phyloP scores from a whole-genome alignment of 1,140 invertebrate species.

The Caerostris darwini region DNA sequence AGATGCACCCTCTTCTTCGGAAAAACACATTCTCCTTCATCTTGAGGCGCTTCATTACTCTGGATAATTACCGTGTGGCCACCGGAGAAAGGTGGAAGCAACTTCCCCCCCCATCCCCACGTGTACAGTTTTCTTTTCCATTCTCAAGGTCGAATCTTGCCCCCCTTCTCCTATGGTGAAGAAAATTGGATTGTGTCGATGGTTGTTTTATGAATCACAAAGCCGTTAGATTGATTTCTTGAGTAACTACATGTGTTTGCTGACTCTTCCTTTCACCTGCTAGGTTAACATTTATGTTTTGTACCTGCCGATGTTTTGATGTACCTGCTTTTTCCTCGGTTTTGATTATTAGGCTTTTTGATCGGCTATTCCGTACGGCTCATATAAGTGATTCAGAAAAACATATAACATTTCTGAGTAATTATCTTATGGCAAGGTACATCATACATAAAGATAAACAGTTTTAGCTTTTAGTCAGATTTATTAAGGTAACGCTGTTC shows the following conservation, averaged over 20 bases:
- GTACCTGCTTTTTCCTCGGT: slow-evolving; percentile 18
- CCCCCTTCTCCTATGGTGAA: neutral
- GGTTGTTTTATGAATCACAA: slow-evolving; percentile 4
- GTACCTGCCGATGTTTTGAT: neutral
- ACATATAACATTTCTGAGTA: no score
- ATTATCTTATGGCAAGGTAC: no score
- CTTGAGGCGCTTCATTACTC: slow-evolving; percentile 61
- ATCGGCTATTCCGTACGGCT: no score
- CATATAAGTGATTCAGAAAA: no score
- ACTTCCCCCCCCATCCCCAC: neutral
- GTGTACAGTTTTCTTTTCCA: neutral
- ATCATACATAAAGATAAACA: no score
- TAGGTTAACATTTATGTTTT: neutral
- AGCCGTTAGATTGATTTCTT: slow-evolving; percentile 64
- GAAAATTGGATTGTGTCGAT: slow-evolving; percentile 50
- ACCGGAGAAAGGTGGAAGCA: no score
- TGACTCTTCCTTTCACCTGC: slow-evolving; percentile 51
- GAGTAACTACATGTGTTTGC: neutral
- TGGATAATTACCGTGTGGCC: slow-evolving; percentile 21
- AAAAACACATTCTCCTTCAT: neutral
- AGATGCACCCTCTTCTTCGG: neutral
- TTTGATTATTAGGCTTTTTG: no score
- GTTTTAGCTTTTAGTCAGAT: no score
- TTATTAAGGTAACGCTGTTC: no score
- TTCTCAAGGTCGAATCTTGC: slow-evolving; percentile 50